Conservation (phyloP, 2,888 invertebrate genomes). For the Philonicus albiceps region DNA sequence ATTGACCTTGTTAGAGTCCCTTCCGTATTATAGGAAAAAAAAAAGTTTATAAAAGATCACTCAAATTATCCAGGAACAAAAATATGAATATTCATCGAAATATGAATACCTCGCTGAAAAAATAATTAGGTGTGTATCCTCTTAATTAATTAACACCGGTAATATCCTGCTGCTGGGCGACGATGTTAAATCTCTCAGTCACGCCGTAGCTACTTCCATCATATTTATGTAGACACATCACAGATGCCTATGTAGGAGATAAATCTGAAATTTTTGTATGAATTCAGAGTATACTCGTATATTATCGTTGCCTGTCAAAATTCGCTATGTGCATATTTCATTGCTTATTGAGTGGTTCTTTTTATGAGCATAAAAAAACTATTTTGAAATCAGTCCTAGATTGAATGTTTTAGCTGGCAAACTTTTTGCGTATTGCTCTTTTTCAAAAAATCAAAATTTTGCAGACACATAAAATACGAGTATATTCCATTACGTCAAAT, state of each 20-base stretch:
- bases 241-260: neutral
- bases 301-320: too few relatives aligned
- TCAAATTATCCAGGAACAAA: neutral
- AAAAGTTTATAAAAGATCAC: neutral
- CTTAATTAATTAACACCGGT: neutral
- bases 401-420: too few relatives aligned
- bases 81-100: neutral
- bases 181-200: neutral
- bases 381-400: too few relatives aligned
- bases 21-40: neutral
- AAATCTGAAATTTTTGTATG: neutral
- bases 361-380: too few relatives aligned
- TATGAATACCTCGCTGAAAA: neutral
- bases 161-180: neutral
- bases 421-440: too few relatives aligned
- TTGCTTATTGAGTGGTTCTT: too few relatives aligned
- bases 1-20: neutral
- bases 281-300: neutral
- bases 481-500: too few relatives aligned
- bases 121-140: neutral
- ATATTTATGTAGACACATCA: too few relatives aligned
- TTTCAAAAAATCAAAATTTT: too few relatives aligned
- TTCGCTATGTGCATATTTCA: too few relatives aligned
- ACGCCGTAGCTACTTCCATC: too few relatives aligned
- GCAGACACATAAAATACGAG: too few relatives aligned